Evolutionary conservation across 2,113 vertebrate genomes (phyloP), one percentile per base, ranked within the genome.

Genomic region (Tamias sibiricus): DNA sequence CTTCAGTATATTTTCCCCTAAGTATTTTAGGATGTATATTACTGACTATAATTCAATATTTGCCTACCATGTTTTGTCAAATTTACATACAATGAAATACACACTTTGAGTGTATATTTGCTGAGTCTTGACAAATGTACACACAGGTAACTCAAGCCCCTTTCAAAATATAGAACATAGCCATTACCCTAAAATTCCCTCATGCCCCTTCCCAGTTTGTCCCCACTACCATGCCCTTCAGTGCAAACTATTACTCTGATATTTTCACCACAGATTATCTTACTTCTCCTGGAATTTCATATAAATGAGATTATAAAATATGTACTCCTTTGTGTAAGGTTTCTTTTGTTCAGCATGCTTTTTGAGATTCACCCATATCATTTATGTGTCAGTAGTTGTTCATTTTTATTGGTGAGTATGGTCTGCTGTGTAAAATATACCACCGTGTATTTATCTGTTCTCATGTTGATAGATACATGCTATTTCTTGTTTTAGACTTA

Each of bases 281-380:
- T 94, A 4, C 19, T 76, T 91, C 54, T 35, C 94, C 32, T 89
- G 64, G 26, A 54, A 72, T 66, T 87, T 72, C 76, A 77, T 66
- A 87, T 37, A 94, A 72, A 91, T 59, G 37, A 28, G 57, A 94
- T 77, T 28, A 72, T 64, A 47, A 76, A 83, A 24, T 86, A 71
- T 12, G 4, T 32, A 40, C 42, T 93, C 57, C 69, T 59, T 62
- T 72, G 30, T 54, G 20, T 62, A 77, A n/a, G 59, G n/a, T 40
- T 71, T 90, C 16, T 81, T 89, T 92, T 35, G 32, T 57, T 93
- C 76, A 90, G 26, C 20, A 24, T 87, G 42, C 20, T 47, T 95
- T 90, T 76, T 71, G 30, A 83, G 77, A 87, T 92, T 69, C 49
- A 71, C 26, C 68, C 40, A 22, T 75, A 20, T 44, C 72, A 16